Evolutionary conservation across 2,888 invertebrate species (phyloP).

Genomic region (Rugalucina vietnamica): DNA sequence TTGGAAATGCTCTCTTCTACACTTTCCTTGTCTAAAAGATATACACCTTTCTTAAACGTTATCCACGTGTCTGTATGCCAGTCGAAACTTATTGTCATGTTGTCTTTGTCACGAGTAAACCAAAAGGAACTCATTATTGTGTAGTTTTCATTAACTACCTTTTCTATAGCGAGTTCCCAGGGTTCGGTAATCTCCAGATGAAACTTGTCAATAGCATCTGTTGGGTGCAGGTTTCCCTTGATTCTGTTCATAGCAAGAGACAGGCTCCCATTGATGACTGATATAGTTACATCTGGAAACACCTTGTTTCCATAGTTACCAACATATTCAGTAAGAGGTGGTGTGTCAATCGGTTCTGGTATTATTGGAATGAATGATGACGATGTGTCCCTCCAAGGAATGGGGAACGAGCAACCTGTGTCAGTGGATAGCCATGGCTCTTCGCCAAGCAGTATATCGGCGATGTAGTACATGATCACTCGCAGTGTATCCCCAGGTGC

Average conservation of each 20-base stretch:
- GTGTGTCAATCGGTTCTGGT: constrained; percentile 5
- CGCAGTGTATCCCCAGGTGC: constrained; percentile 25
- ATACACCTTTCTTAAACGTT: background rate
- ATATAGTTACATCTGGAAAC: constrained; percentile 47
- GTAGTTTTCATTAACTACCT: constrained; percentile 11
- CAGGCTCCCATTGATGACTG: background rate
- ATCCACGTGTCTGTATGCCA: background rate
- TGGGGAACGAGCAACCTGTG: constrained; percentile 53
- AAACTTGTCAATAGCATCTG: constrained; percentile 11
- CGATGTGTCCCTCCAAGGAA: constrained; percentile 39
- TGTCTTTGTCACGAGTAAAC: constrained; percentile 12
- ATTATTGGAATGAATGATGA: background rate
- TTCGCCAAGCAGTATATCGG: constrained; percentile 39
- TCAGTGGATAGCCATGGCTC: constrained; percentile 44
- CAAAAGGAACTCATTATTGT: constrained; percentile 11
- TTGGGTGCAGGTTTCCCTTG: constrained; percentile 41
- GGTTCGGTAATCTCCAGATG: constrained; percentile 43
- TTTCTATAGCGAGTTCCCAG: constrained; percentile 54
- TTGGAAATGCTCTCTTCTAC: background rate
- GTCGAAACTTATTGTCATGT: constrained; percentile 20
- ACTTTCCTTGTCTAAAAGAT: background rate
- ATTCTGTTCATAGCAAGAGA: constrained; percentile 48
- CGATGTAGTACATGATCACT: constrained; percentile 41
- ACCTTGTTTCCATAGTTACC: constrained; percentile 49
- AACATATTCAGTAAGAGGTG: constrained; percentile 20